A percentile compares a stretch with the other conserved stretches of the same genome.
These are phyloP conservation scores for Prionailurus viverrinus DNA, from an alignment of 2,113 vertebrate species.

Conservation along the genomic window DNA sequence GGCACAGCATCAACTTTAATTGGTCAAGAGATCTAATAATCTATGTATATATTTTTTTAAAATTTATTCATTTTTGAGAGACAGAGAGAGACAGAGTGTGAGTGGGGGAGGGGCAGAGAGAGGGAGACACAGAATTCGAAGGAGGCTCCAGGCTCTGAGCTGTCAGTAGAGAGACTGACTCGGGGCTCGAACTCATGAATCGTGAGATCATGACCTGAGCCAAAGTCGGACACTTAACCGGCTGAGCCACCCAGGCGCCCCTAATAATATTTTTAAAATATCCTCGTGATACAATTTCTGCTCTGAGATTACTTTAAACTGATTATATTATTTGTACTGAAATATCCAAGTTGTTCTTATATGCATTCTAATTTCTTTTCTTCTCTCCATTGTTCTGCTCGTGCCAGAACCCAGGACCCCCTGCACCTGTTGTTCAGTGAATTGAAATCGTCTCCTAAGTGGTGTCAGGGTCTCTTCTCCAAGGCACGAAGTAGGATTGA, in stretches of 20 bases:
- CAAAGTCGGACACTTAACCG: too few relatives aligned
- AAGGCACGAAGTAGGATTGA: not conserved
- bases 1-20: not conserved
- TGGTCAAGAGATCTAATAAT: not conserved
- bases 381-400: not conserved
- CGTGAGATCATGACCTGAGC: too few relatives aligned
- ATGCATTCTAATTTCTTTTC: not conserved
- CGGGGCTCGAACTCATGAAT: too few relatives aligned
- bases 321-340: not conserved
- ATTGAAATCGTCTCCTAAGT: not conserved
- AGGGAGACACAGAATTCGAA: too few relatives aligned
- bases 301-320: not conserved
- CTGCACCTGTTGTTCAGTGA: not conserved
- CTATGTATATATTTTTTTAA: too few relatives aligned
- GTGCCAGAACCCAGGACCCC: not conserved
- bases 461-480: not conserved
- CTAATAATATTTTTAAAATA: not conserved
- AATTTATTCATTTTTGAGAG: too few relatives aligned
- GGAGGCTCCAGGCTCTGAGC: too few relatives aligned
- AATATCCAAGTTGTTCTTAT: not conserved
- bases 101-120: too few relatives aligned
- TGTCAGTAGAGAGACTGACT: too few relatives aligned
- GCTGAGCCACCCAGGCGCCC: too few relatives aligned
- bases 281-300: not conserved
- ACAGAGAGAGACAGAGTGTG: too few relatives aligned